These are phyloP conservation scores for Epizoanthus fatuus DNA, from an alignment of 92 coral and sea anemone species.

Conservation along the genomic window DNA sequence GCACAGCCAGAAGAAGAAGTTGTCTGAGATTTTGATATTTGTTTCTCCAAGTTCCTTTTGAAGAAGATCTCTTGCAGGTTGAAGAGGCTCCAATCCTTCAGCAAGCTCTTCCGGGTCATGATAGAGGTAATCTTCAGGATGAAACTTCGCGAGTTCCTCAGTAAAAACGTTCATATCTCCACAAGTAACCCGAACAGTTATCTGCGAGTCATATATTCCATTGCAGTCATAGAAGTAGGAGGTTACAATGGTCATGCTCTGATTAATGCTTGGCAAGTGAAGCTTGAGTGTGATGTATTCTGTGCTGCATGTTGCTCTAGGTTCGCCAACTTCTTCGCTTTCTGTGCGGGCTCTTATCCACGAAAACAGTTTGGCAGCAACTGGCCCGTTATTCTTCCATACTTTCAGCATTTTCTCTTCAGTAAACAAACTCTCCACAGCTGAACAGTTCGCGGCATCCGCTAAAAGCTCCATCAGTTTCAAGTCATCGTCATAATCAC, in stretches of 20 bases:
- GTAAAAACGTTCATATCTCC: constrained; percentile 45
- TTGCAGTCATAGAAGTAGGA: constrained; percentile 33
- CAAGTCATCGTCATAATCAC: background rate
- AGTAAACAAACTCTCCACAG: constrained; percentile 5
- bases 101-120: constrained; percentile 32
- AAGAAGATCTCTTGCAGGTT: constrained; percentile 54
- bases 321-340: constrained; percentile 16
- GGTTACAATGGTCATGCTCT: constrained; percentile 43
- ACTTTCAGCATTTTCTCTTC: constrained; percentile 53
- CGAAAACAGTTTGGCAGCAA: constrained; percentile 74
- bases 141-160: background rate
- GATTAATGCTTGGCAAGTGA: constrained; percentile 35
- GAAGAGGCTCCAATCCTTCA: constrained; percentile 27
- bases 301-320: constrained; percentile 16
- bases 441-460: constrained; percentile 18
- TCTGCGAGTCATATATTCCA: constrained; percentile 11
- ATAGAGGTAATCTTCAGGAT: constrained; percentile 21
- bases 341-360: constrained; percentile 58
- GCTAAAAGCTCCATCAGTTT: constrained; percentile 20
- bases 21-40: constrained; percentile 27
- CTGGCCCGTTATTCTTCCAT: constrained; percentile 74
- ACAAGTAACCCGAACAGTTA: constrained; percentile 44
- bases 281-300: constrained; percentile 18
- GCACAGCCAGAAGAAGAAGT: constrained; percentile 70
- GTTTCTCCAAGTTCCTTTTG: constrained; percentile 69